Base-by-base conservation (phyloP, 2,888 invertebrate species). In the Oithona nana region DNA sequence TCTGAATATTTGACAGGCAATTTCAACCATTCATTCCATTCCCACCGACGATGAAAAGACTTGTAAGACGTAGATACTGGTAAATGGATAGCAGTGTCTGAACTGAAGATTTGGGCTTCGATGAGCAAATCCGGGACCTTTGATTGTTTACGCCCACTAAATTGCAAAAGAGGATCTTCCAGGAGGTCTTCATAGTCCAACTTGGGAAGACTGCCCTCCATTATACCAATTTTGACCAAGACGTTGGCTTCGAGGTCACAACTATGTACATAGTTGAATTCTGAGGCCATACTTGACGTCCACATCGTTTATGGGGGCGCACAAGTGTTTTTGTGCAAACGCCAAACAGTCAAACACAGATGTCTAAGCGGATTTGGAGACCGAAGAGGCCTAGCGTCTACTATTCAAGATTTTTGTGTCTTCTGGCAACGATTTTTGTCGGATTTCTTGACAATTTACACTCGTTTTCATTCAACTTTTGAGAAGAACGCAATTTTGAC, bases 1-100 rank as follows among this genome's bases (percentile, higher is more conserved):
- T 95, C 93, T 70, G 86, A 87, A 74, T 84, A 94, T 72, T 84
- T 83, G 31, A 95, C 79, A 0, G 95, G 94, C 63, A 97, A 75
- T 0, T 83, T 83, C 31, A 97, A 78, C 94, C 95, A 95, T 75
- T 97, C 94, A 72, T 94, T 95, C 95, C 95, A 97, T 71, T 87
- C 89, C 90, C 92, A 95, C 69, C 94, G 77, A 62, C 84, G 87
- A 26, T 84, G 84, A 70, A 95, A 95, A 1, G 89, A 80, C 73
- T 94, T 95, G 71, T 93, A 93, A 0, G 90, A 83, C 1, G 93
- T 92, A 49, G 83, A 81, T 16, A 90, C 84, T 0, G 93, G 89
- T 66, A 93, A 74, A 20, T 88, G 86, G 1, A 94, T 78, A 70
- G 88, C 84, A 66, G 86, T 83, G 72, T 81, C 83, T 13, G 93